Evolutionary conservation across 2,888 invertebrate genomes (phyloP).

Genomic region (Meganola albula): DNA sequence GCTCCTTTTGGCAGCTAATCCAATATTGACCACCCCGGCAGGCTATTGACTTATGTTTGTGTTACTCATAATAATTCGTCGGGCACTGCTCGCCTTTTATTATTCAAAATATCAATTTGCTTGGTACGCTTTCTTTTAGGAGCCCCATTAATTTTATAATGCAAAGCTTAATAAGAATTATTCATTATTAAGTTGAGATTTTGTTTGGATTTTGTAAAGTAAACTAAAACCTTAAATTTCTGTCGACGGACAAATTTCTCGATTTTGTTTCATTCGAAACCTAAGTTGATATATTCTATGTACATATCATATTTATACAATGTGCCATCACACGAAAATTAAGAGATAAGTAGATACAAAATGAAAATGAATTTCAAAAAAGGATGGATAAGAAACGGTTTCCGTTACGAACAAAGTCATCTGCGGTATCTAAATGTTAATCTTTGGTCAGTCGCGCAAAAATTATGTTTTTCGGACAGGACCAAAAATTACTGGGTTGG

Average conservation of each 20-base stretch:
- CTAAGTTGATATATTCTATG: too few relatives aligned
- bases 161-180: conserved; percentile 29
- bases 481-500: conserved; percentile 50
- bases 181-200: conserved; percentile 22
- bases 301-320: not conserved
- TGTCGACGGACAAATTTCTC: too few relatives aligned
- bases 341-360: not conserved
- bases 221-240: not conserved
- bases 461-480: conserved; percentile 75
- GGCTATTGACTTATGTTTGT: conserved; percentile 78
- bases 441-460: conserved; percentile 76
- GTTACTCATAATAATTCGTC: conserved; percentile 71
- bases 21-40: conserved; percentile 75
- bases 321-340: not conserved
- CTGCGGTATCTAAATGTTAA: conserved; percentile 73
- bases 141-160: conserved; percentile 39
- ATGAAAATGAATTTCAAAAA: conserved; percentile 14
- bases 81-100: conserved; percentile 64
- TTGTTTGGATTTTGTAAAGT: not conserved
- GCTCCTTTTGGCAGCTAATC: conserved; percentile 76
- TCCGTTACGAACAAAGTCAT: conserved; percentile 56
- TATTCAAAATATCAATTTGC: conserved; percentile 77
- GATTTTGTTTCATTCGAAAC: too few relatives aligned
- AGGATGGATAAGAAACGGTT: conserved; percentile 48
- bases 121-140: conserved; percentile 59